These are phyloP conservation scores for Drosophila trichaetosa DNA, from an alignment of 2,888 invertebrate species.

Conservation along the genomic window DNA sequence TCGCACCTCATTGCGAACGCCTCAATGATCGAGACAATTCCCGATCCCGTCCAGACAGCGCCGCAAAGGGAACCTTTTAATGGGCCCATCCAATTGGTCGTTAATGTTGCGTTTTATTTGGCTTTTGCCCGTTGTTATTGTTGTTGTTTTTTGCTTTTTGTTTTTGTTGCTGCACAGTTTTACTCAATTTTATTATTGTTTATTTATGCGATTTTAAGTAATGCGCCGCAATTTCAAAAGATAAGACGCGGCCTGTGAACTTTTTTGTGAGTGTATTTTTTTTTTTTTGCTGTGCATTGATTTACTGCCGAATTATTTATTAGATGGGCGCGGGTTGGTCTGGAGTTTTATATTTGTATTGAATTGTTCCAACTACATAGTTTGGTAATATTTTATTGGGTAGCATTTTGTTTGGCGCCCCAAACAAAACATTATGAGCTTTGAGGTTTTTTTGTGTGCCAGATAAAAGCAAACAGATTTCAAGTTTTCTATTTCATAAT, in stretches of 20 bases:
- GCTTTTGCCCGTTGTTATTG: slow-evolving; percentile 60
- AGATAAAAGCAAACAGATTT: slow-evolving; percentile 71
- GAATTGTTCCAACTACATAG: slow-evolving; percentile 35
- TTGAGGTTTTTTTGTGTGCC: slow-evolving; percentile 32
- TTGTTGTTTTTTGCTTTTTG: slow-evolving; percentile 41
- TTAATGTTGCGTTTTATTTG: slow-evolving; percentile 83
- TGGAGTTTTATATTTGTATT: slow-evolving; percentile 12
- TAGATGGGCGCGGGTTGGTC: slow-evolving; percentile 35
- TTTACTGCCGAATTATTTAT: slow-evolving; percentile 76
- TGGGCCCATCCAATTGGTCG: slow-evolving; percentile 83
- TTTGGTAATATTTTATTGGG: slow-evolving; percentile 48
- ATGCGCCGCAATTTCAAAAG: slow-evolving; percentile 71
- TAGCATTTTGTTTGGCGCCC: slow-evolving; percentile 45
- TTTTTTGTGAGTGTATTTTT: slow-evolving; percentile 22
- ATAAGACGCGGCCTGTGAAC: slow-evolving; percentile 66
- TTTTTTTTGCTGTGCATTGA: slow-evolving; percentile 49
- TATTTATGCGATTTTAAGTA: slow-evolving; percentile 83
- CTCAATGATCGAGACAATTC: slow-evolving; percentile 25
- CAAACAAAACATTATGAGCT: slow-evolving; percentile 45
- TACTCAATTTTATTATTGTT: slow-evolving; percentile 77
- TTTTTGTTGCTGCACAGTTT: slow-evolving; percentile 42
- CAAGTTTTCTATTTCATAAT: slow-evolving; percentile 46
- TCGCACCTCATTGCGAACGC: slow-evolving; percentile 56
- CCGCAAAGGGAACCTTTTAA: slow-evolving; percentile 67
- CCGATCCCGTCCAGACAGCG: slow-evolving; percentile 42